Conservation (phyloP, 2,797 vertebrate species). For the Chromis chromis region DNA sequence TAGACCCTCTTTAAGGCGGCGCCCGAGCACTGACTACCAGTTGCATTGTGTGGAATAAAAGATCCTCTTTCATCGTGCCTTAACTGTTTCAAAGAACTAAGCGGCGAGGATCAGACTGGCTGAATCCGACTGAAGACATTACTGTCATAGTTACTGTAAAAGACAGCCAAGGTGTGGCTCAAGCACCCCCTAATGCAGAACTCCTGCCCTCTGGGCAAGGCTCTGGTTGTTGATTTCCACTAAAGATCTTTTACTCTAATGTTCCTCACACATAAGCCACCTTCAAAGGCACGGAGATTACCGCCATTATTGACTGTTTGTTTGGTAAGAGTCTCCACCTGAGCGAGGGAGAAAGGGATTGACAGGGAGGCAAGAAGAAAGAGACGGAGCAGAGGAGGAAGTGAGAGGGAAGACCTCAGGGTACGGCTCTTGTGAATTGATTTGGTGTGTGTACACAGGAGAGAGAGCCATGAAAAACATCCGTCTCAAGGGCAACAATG, state of each 20-base stretch:
- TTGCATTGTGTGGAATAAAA: constrained; percentile 78
- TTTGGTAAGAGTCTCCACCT: constrained; percentile 71
- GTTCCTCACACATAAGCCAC: constrained; percentile 67
- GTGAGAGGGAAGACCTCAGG: constrained; percentile 50
- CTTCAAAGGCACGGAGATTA: constrained; percentile 74
- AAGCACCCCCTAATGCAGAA: constrained; percentile 44
- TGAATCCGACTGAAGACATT: constrained; percentile 77
- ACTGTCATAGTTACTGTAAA: constrained; percentile 76
- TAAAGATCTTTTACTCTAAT: constrained; percentile 76
- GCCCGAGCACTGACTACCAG: constrained; percentile 73
- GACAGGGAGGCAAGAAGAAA: constrained; percentile 48
- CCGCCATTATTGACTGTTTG: constrained; percentile 69
- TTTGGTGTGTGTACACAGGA: constrained; percentile 20
- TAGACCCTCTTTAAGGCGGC: constrained; percentile 72
- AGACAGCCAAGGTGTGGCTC: constrained; percentile 75
- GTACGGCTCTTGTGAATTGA: constrained; percentile 24
- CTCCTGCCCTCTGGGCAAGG: constrained; percentile 65
- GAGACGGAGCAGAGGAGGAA: constrained; percentile 36
- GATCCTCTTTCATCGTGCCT: constrained; percentile 79
- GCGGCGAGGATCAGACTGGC: constrained; percentile 76
- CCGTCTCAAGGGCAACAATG: constrained; percentile 26
- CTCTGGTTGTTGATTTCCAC: constrained; percentile 67
- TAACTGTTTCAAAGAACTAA: constrained; percentile 80
- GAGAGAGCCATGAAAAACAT: constrained; percentile 40
- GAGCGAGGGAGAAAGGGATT: constrained; percentile 58